A percentile compares a stretch with the other conserved stretches of the same genome.
Evolutionary conservation across 2,797 vertebrate genomes (phyloP).

Genomic region (Momotus momota): DNA sequence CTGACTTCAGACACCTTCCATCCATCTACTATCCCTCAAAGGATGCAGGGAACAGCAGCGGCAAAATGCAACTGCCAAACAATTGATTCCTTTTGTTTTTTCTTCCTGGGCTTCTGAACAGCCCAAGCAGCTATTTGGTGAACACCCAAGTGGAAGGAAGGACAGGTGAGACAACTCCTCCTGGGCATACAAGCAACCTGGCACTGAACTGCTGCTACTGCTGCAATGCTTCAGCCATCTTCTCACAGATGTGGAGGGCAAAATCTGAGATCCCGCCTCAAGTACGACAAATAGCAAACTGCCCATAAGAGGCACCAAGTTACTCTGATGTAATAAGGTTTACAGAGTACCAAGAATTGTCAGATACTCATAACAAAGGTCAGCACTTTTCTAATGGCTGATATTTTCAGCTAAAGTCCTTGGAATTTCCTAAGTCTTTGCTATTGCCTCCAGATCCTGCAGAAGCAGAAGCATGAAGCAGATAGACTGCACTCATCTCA

Average conservation of each 20-base stretch:
- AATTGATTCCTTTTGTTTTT: background rate
- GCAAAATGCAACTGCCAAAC: background rate
- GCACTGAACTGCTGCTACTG: background rate
- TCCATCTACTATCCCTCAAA: background rate
- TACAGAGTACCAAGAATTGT: background rate
- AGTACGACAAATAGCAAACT: accelerated
- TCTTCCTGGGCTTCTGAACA: background rate
- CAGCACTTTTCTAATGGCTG: background rate
- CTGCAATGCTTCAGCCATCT: background rate
- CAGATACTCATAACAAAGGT: background rate
- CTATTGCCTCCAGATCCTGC: background rate
- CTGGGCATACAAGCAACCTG: background rate
- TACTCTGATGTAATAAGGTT: background rate
- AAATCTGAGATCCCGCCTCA: background rate
- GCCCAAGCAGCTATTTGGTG: background rate
- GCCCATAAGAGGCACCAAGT: background rate
- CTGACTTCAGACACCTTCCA: background rate
- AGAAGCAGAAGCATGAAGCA: background rate
- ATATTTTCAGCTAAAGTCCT: background rate
- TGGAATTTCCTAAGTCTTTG: background rate
- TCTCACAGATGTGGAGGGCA: background rate
- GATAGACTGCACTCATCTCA: background rate
- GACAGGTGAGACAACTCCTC: background rate
- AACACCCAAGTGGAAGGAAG: background rate
- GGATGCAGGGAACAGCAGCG: background rate